phyloP scores from a whole-genome alignment of 2,888 invertebrate genomes.

The Rhopalosiphum nymphaeae region DNA sequence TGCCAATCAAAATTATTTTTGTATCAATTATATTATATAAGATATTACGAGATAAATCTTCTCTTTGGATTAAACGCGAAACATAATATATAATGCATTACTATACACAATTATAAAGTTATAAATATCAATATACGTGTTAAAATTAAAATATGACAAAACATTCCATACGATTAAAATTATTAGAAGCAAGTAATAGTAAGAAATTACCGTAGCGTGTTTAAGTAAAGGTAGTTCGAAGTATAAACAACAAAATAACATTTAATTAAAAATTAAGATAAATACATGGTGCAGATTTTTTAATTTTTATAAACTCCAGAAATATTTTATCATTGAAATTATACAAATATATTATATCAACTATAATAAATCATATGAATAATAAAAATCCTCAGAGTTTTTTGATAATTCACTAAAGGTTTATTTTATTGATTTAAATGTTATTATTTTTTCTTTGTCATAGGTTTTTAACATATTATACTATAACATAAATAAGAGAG shows the following conservation, averaged over 20 bases:
- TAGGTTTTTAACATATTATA: neutral
- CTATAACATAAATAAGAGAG: neutral
- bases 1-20: neutral
- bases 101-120: neutral
- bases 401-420: neutral
- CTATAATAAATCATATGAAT: neutral
- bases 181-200: neutral
- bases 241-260: neutral
- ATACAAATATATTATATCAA: neutral
- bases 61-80: neutral
- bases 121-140: neutral
- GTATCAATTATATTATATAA: neutral
- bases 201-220: neutral
- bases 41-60: neutral
- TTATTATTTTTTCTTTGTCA: neutral
- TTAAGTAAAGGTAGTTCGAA: neutral
- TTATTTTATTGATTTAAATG: neutral
- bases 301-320: neutral
- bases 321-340: neutral
- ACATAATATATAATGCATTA: neutral
- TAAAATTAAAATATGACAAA: neutral
- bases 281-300: neutral
- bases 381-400: neutral
- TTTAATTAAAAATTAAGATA: neutral
- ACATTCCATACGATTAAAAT: neutral